Evolutionary conservation across 2,797 vertebrate species (phyloP), one percentile per base, ranked within the genome.

Genomic region (Coilia nasus): DNA sequence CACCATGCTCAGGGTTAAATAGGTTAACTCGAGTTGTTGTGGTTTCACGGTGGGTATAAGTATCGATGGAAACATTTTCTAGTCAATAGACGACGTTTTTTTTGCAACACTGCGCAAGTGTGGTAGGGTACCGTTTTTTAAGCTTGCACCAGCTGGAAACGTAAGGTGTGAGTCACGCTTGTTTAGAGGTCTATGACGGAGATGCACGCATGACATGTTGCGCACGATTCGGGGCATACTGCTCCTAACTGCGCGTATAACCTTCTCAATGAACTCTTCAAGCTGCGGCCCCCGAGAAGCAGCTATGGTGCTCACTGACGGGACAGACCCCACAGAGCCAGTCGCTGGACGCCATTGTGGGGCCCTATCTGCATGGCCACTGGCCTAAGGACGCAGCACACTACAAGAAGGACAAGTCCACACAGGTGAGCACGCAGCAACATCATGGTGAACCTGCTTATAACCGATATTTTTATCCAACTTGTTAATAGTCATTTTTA

Each of bases 351-450:
- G 96, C 96, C 91, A 92, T 97, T 89, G 93, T 97, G 81, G 96
- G 95, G 78, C 96, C 97, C 0, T 98, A 98, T 92, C 95, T 97
- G 89, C 91, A 97, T 91, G 97, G 97, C 78, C 97, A 97, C 89
- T 97, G 97, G 97, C 97, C 97, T 0, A 95, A 96, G 90, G 97
- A 97, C 28, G 86, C 91, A 0, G 96, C 19, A 78, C 71, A 78
- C 71, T 78, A 78, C 35, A 78, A 78, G 64, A 71, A 71, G 6
- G 71, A 78, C 71, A 78, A 44, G 35, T 41, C 71, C 71, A 78
- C 71, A 21, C 71, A 78, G 71, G 71, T 78, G 15, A 78, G 71
- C 5, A 28, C 0, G 17, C 71, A 19, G 15, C 41, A 21, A 41
- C 71, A 54, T 54, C 50, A 9, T 9, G 7, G 50, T 54, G 50